A percentile compares a stretch with the other conserved stretches of the same genome.
phyloP scores from a whole-genome alignment of 2,797 vertebrate genomes.

The Dendrocincla fuliginosa region DNA sequence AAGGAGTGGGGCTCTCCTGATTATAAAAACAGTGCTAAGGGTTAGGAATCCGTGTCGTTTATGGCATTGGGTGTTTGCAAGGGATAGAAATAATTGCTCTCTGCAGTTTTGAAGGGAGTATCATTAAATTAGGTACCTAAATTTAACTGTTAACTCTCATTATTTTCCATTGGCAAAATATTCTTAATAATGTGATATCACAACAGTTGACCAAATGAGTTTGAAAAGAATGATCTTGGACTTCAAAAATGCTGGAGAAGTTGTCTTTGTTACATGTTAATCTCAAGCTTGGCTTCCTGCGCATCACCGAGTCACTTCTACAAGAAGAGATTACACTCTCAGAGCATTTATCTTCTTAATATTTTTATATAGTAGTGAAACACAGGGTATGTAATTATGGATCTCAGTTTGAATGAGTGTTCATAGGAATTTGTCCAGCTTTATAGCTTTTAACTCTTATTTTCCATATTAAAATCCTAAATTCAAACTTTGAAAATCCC shows the following conservation, averaged over 20 bases:
- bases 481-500: not conserved
- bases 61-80: not conserved
- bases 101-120: not conserved
- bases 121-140: not conserved
- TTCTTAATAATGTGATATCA: not conserved
- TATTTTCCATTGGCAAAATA: conserved; percentile 1
- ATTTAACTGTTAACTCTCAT: not conserved
- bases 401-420: not conserved
- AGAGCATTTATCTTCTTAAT: not conserved
- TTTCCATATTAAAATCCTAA: not conserved
- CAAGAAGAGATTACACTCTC: not conserved
- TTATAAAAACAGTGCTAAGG: not conserved
- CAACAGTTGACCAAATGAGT: not conserved
- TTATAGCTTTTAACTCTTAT: not conserved
- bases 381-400: not conserved
- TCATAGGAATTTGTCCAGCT: not conserved
- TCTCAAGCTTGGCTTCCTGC: not conserved
- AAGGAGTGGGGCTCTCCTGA: not conserved
- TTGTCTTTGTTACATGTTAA: not conserved
- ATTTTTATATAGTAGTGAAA: not conserved
- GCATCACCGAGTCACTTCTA: not conserved
- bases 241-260: not conserved
- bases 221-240: not conserved
- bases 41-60: not conserved
- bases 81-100: not conserved